Conservation (phyloP, 2,797 vertebrate species). For the Tangara arthus region DNA sequence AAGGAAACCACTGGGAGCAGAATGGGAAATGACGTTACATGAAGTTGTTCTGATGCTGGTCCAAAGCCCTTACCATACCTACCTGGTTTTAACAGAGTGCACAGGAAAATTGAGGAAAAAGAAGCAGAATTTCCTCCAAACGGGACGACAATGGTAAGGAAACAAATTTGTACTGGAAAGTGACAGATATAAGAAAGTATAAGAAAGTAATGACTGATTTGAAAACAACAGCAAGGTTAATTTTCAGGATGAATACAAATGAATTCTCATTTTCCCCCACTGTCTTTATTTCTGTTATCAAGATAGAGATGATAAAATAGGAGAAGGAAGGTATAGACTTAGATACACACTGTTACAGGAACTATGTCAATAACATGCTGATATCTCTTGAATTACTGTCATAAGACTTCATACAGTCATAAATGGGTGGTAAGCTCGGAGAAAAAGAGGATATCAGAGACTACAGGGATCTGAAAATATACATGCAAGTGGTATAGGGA, state of each 20-base stretch:
- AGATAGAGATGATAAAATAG: not conserved
- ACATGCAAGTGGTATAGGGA: not conserved
- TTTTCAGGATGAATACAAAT: not conserved
- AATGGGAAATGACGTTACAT: not conserved
- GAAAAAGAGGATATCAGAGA: not conserved
- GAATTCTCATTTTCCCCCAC: not conserved
- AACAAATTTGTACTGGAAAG: not conserved
- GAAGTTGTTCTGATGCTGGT: not conserved
- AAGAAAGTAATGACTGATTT: not conserved
- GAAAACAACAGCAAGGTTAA: not conserved
- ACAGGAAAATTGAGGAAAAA: not conserved
- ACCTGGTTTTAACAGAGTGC: accelerated
- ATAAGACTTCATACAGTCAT: not conserved
- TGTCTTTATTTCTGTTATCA: not conserved
- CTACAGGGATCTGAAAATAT: not conserved
- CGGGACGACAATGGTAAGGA: not conserved
- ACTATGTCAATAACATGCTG: not conserved
- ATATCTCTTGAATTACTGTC: not conserved
- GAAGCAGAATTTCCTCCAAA: not conserved
- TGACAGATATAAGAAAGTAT: not conserved
- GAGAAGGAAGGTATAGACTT: not conserved
- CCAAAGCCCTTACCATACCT: not conserved
- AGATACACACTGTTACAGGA: not conserved
- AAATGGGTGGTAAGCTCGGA: not conserved
- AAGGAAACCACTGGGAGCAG: not conserved